These are phyloP conservation scores for Leucopsar rothschildi DNA, from an alignment of 2,113 vertebrate genomes.

Conservation along the genomic window DNA sequence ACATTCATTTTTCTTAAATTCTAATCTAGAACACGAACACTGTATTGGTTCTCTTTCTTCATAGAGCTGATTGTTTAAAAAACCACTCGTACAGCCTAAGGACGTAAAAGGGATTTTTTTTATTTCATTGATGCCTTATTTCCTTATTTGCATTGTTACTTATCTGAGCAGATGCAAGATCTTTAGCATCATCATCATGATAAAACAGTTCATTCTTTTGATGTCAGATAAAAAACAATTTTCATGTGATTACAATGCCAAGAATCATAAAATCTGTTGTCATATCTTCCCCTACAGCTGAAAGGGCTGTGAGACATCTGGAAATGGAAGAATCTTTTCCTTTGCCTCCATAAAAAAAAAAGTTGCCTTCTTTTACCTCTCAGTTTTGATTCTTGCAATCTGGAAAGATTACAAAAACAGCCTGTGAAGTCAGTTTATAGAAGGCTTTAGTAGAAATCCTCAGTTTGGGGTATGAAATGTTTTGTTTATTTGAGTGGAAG, in stretches of 20 bases:
- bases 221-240: conserved; percentile 35
- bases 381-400: not conserved
- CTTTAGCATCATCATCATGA: not conserved
- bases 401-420: not conserved
- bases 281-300: not conserved
- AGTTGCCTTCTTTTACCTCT: not conserved
- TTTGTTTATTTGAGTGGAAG: not conserved
- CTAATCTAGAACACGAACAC: not conserved
- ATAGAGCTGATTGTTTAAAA: not conserved
- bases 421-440: not conserved
- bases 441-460: conserved; percentile 7
- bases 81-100: not conserved
- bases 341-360: not conserved
- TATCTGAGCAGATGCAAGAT: not conserved
- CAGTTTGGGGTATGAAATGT: not conserved
- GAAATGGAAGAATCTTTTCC: not conserved
- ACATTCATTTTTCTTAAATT: not conserved
- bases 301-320: conserved; percentile 15
- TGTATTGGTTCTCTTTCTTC: not conserved
- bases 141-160: not conserved
- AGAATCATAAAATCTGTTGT: conserved; percentile 20
- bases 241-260: not conserved
- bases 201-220: conserved; percentile 36
- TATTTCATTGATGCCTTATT: not conserved
- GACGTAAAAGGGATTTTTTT: not conserved